Base-by-base conservation (phyloP, 2,113 vertebrate genomes). In the Coryphaenoides rupestris region DNA sequence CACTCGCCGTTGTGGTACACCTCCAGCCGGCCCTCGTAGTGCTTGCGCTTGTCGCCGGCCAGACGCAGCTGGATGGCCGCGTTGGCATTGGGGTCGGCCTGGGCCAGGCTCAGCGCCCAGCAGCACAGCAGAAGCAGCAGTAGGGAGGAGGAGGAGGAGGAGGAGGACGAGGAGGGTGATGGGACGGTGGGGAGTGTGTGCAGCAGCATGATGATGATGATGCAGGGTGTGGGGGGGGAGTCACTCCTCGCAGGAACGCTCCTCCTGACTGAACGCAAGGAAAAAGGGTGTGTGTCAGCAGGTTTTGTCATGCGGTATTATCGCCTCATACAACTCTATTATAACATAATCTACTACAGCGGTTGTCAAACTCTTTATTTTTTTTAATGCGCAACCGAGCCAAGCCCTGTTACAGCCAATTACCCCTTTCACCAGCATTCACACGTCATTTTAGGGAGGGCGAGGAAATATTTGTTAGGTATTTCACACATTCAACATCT, bases 21-120 rank as follows among this genome's bases (percentile, higher is more conserved):
- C 70, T 99, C 97, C 75, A 98, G 77, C 0, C 97, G 87, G n/a
- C 97, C 97, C 73, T 99, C 95, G 0, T 93, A 92, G 75, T 94
- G 90, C 58, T 95, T 98, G 57, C 90, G 89, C 68, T 96, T 97
- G 75, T 93, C 90, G 23, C 96, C 96, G 0, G 89, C 90, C 6
- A 99, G 88, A n/a, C 97, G 89, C 49, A 98, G 80, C 74, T 95
- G 94, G 80, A 96, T 92, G 22, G 80, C 87, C 26, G 88, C 77
- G 0, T 81, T 28, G 0, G 73, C 33, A 12, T 40, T 10, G 0
- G 89, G 71, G 55, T 60, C 77, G 0, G 89, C 63, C 73, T 85
- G 90, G 17, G 73, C 63, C 0, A 72, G 79, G 78, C 87, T 85
- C 59, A 28, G 26, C 3, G 19, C 40, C 75, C 62, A 75, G 54